Conservation (phyloP, 2,888 invertebrate genomes). For the Netelia fuscicornis region DNA sequence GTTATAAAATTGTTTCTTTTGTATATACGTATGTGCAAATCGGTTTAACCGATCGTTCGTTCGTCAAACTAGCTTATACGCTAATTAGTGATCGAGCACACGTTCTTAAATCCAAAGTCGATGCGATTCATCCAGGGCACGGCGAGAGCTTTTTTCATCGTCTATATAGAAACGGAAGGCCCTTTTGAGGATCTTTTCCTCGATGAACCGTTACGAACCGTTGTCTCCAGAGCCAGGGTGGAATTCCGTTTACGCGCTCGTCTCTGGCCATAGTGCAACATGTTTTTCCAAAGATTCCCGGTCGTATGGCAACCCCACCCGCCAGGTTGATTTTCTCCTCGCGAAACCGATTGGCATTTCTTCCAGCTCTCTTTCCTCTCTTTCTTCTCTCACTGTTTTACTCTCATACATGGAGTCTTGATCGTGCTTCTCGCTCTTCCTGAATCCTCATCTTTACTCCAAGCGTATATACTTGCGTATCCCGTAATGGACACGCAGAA, state of each 20-base stretch:
- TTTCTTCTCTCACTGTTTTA: conserved; percentile 22
- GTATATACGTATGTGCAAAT: too few relatives aligned
- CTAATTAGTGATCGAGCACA: too few relatives aligned
- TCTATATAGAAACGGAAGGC: conserved; percentile 14
- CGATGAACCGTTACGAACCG: conserved; percentile 64
- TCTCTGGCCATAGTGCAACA: conserved; percentile 38
- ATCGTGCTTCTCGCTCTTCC: conserved; percentile 50
- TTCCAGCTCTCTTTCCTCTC: conserved; percentile 40
- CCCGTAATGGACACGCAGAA: conserved; percentile 59
- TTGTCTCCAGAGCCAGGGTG: conserved; percentile 57
- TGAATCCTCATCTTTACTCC: conserved; percentile 47
- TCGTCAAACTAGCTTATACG: too few relatives aligned
- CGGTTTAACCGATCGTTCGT: too few relatives aligned
- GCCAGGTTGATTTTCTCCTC: conserved; percentile 41
- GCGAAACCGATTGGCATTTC: conserved; percentile 31
- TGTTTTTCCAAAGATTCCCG: conserved; percentile 31
- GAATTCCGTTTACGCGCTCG: conserved; percentile 38
- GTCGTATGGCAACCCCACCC: conserved; percentile 12
- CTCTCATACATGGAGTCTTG: conserved; percentile 25
- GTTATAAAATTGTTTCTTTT: too few relatives aligned
- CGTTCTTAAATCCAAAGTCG: too few relatives aligned
- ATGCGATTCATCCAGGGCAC: too few relatives aligned
- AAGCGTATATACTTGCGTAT: conserved; percentile 9
- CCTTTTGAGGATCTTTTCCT: conserved; percentile 58
- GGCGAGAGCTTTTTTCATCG: background rate